Evolutionary conservation across 1,140 invertebrate genomes (phyloP).

Genomic region (Phocides pigmalion): DNA sequence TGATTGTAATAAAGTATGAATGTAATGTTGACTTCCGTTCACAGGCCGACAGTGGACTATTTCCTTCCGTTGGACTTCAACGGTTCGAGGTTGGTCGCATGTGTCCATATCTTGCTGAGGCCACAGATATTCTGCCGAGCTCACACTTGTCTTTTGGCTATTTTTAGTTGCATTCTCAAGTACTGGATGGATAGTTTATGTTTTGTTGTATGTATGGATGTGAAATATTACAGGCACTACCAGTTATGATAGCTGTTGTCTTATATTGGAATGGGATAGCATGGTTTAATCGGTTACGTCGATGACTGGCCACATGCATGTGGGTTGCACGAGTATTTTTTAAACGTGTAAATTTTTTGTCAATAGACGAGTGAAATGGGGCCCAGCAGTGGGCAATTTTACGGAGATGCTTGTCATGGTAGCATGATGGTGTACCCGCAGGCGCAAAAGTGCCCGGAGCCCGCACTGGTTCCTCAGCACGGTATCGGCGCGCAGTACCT

Average conservation of each 20-base stretch:
- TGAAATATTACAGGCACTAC: background rate
- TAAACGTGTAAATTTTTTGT: slow-evolving; percentile 1
- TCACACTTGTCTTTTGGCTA: background rate
- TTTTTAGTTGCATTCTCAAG: background rate
- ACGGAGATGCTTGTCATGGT: slow-evolving; percentile 33
- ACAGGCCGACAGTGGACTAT: slow-evolving; percentile 6
- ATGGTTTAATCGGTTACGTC: background rate
- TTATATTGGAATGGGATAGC: background rate
- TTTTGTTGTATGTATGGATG: background rate
- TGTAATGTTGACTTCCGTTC: slow-evolving; percentile 18
- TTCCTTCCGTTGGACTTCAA: slow-evolving; percentile 16
- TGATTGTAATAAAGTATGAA: slow-evolving; percentile 19
- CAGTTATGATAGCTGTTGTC: background rate
- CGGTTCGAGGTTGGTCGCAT: slow-evolving; percentile 17
- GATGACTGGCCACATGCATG: background rate
- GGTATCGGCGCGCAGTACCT: slow-evolving; percentile 74
- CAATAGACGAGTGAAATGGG: slow-evolving; percentile 6
- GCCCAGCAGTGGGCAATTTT: slow-evolving; percentile 7
- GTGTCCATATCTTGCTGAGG: background rate
- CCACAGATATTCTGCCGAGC: background rate
- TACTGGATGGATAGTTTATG: background rate
- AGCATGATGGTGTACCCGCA: slow-evolving; percentile 43
- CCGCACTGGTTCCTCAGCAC: slow-evolving; percentile 58
- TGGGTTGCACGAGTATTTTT: background rate
- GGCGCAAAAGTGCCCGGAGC: slow-evolving; percentile 45